phyloP scores from a whole-genome alignment of 35 echinoderm and acorn worm species.

The Chiridota heheva region DNA sequence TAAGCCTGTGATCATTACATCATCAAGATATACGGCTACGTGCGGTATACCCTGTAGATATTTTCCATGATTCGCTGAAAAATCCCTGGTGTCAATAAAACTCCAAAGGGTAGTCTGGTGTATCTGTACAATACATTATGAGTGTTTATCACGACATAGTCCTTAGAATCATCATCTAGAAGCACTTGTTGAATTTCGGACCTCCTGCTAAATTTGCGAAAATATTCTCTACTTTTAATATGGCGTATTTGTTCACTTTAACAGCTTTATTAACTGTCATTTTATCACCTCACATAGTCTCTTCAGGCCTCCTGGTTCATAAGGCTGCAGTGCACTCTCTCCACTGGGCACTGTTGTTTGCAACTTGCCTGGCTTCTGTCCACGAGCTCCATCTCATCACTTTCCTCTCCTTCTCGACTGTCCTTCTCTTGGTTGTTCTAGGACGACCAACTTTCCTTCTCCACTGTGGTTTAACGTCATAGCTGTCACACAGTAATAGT shows the following conservation, averaged over 20 bases:
- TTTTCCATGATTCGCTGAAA: slow-evolving; percentile 61
- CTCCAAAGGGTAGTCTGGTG: slow-evolving; percentile 50
- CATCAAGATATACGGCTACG: slow-evolving; percentile 50
- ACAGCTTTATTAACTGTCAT: slow-evolving; percentile 36
- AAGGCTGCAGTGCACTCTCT: too few relatives aligned
- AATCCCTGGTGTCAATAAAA: slow-evolving; percentile 53
- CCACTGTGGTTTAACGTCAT: too few relatives aligned
- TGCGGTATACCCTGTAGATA: slow-evolving; percentile 13
- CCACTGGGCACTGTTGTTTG: too few relatives aligned
- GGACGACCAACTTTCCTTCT: too few relatives aligned
- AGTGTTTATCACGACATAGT: slow-evolving; percentile 53
- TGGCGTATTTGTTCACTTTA: slow-evolving; percentile 40
- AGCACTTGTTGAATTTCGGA: slow-evolving; percentile 40
- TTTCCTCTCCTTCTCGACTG: too few relatives aligned
- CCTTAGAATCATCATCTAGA: slow-evolving; percentile 35
- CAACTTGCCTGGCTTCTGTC: too few relatives aligned
- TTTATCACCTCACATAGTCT: slow-evolving; percentile 73
- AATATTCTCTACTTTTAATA: slow-evolving; percentile 37
- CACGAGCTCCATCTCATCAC: too few relatives aligned
- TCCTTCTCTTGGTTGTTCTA: too few relatives aligned
- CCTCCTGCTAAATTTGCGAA: slow-evolving; percentile 24
- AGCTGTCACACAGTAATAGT: too few relatives aligned
- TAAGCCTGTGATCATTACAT: slow-evolving; percentile 38
- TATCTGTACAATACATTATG: slow-evolving; percentile 56
- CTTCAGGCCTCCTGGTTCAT: too few relatives aligned